Base-by-base conservation (phyloP, 2,797 vertebrate species). In the Aphelocoma californica region DNA sequence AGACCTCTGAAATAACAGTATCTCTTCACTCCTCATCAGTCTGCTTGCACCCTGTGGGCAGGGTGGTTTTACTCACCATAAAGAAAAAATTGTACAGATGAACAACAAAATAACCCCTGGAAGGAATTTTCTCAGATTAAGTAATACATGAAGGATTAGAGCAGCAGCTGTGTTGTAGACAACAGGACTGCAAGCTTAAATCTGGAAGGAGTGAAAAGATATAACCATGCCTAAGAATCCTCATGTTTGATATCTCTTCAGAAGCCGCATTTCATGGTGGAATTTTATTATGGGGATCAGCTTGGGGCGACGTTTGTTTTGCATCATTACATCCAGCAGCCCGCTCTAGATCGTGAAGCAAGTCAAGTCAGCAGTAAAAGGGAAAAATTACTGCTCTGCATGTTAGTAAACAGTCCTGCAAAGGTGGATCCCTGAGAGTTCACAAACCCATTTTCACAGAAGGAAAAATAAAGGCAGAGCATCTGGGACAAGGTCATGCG, bases 81-180 rank as follows among this genome's bases (percentile, higher is more conserved):
- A 72, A 44, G 21, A 74, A 72, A 81, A 92, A 69, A 44, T 18
- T 1, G 5, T 32, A 38, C 29, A 61, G 73, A 84, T 75, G 40
- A 48, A 51, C n/a, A 66, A 71, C 51, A 82, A 70, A 88, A 79
- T 36, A 73, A 60, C 29, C 36, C 80, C 80, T 70, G 60, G 67
- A 84, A 92, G 70, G 70, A 90, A 80, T 96, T 90, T 86, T 73
- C 56, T 81, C 64, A 81, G 71, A 71, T 85, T 79, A 77, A 88
- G 31, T 51, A 81, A 66, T 62, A 90, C 3, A 13, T 44, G 45
- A 77, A 86, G 82, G 81, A 91, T 93, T 93, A 92, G 53, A 90
- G 85, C 77, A 90, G 80, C 54, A 96, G 53, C 20, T 0, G 0
- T 38, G 44, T 40, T 64, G 83, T 67, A 90, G 90, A 88, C 80